These are phyloP conservation scores for Parazoanthus atlanticus DNA, from an alignment of 92 coral and sea anemone genomes.

Conservation along the genomic window DNA sequence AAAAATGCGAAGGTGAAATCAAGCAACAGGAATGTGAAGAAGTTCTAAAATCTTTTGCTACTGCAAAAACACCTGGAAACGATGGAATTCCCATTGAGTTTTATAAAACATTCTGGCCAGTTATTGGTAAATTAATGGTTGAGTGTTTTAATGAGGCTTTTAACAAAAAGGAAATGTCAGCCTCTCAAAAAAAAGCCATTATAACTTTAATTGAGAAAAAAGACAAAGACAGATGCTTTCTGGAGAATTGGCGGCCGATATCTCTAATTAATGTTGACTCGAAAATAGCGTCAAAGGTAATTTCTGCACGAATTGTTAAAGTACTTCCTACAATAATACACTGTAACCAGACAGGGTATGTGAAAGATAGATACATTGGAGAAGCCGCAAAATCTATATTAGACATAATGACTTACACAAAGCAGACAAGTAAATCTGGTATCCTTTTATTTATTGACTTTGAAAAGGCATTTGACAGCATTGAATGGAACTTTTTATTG, in stretches of 20 bases:
- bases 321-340: constrained; percentile 10
- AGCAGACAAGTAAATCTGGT: constrained; percentile 16
- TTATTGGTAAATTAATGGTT: constrained; percentile 16
- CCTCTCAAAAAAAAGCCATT: constrained; percentile 34
- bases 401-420: constrained; percentile 44
- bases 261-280: constrained; percentile 10
- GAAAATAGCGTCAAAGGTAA: constrained; percentile 34
- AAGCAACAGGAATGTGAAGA: constrained; percentile 12
- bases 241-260: constrained; percentile 39
- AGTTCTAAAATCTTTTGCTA: constrained; percentile 21
- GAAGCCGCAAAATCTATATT: constrained; percentile 39
- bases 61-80: constrained; percentile 25
- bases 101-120: too few species aligned
- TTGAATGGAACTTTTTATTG: constrained; percentile 10
- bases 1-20: constrained; percentile 29
- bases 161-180: constrained; percentile 30
- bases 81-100: constrained; percentile 42
- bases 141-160: constrained; percentile 14
- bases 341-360: constrained; percentile 27
- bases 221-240: constrained; percentile 28
- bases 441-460: constrained; percentile 3
- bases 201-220: constrained; percentile 35
- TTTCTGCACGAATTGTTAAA: constrained; percentile 9
- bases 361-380: constrained; percentile 2
- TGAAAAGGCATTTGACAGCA: background rate